Evolutionary conservation across 1,140 invertebrate species (phyloP).

Genomic region (Euschistus heros): DNA sequence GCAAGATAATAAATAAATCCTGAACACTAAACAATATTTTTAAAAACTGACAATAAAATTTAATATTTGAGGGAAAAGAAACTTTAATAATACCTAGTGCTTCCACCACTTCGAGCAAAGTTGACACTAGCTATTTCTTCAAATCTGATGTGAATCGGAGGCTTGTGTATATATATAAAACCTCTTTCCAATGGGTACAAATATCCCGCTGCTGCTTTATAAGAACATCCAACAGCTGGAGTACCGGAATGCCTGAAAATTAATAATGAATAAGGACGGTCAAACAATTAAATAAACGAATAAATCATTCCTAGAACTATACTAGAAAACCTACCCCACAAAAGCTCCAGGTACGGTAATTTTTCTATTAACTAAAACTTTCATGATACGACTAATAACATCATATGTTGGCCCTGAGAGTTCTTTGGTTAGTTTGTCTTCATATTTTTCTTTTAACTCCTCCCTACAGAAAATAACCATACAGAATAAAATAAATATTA

Average conservation of each 20-base stretch:
- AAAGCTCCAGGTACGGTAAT: slow-evolving; percentile 91
- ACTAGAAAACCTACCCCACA: slow-evolving; percentile 52
- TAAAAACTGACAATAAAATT: too few relatives aligned
- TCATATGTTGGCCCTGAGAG: slow-evolving; percentile 89
- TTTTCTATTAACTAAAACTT: slow-evolving; percentile 86
- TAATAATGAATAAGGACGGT: background rate
- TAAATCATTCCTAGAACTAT: background rate
- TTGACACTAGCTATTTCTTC: slow-evolving; percentile 94
- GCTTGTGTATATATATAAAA: slow-evolving; percentile 98
- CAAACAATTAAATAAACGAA: background rate
- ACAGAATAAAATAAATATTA: slow-evolving; percentile 23
- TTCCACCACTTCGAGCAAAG: slow-evolving; percentile 92
- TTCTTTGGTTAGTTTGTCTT: slow-evolving; percentile 84
- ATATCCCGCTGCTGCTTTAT: slow-evolving; percentile 94
- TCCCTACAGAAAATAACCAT: slow-evolving; percentile 44
- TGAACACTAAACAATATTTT: too few relatives aligned
- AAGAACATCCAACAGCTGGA: slow-evolving; percentile 88
- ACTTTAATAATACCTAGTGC: slow-evolving; percentile 48
- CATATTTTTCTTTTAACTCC: slow-evolving; percentile 88
- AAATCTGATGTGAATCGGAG: slow-evolving; percentile 93
- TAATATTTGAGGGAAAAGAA: too few relatives aligned
- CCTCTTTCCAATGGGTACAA: slow-evolving; percentile 97
- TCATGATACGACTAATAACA: slow-evolving; percentile 92
- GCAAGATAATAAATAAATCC: too few relatives aligned
- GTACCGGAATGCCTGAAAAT: slow-evolving; percentile 73